Base-by-base conservation (phyloP, 2,888 invertebrate genomes). In the Rhodophaea formosa region DNA sequence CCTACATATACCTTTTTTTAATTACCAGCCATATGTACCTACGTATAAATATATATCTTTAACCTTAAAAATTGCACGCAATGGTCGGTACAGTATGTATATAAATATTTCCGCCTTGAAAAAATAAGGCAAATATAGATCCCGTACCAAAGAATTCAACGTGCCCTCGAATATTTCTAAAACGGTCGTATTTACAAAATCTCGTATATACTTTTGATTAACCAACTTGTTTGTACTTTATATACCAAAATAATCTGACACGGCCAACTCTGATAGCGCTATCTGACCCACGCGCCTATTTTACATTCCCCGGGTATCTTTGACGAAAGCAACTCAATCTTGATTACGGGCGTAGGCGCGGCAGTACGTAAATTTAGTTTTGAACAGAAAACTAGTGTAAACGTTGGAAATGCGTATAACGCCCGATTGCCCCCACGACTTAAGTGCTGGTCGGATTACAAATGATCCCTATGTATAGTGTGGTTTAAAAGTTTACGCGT, bases 381-480 rank as follows among this genome's bases (percentile, higher is more conserved):
- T 76, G 70, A 75, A 77, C 74, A 75, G 74, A 82, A 82, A 84
- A 87, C 86, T 86, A 82, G 59, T 74, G 75, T 81, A 84, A 82
- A 83, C 75, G 77, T 77, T 82, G 74, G 81, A 80, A 84, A 84
- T 75, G 82, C 78, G 81, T 84, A 80, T 75, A 79, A 78, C 80
- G 77, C 75, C 78, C 86, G 81, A 84, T 85, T 84, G 86, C 88
- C 88, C 84, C 85, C 87, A 79, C 86, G 79, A 84, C 86, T 88
- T 88, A 89, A 89, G 90, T 88, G 86, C 82, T 71, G 79, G 80
- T 76, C 75, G 88, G 87, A 89, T 88, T 88, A 89, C 81, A 81
- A 82, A 71, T 67, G 78, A 57, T 66, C 75, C 65, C 59, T 81
- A 88, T 87, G 62, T 75, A 66, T 88, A 88, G 86, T 75, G 61